phyloP scores from a whole-genome alignment of 2,797 vertebrate genomes.

The Enteromius radiatus region DNA sequence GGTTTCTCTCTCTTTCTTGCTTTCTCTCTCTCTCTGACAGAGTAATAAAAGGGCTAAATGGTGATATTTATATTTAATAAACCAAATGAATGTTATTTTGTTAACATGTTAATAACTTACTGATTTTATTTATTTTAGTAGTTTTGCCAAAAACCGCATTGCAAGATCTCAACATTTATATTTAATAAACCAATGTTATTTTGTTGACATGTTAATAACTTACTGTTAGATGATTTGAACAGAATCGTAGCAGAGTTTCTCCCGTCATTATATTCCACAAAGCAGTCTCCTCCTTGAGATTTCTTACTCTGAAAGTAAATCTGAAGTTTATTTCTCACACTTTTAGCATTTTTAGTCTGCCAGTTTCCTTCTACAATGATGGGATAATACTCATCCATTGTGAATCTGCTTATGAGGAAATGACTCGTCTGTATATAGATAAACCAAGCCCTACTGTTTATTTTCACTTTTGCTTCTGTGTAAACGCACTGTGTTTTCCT shows the following conservation, averaged over 20 bases:
- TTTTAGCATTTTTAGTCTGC: conserved; percentile 44
- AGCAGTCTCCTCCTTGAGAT: conserved; percentile 74
- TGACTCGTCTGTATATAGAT: background rate
- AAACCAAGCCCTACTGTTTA: background rate
- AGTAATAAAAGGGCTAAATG: too few relatives aligned
- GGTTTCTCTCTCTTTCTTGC: background rate
- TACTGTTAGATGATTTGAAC: conserved; percentile 69
- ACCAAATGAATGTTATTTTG: too few relatives aligned
- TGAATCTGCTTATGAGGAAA: background rate
- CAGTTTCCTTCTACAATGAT: conserved; percentile 70
- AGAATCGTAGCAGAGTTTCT: conserved; percentile 57
- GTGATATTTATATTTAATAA: too few relatives aligned
- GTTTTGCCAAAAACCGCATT: background rate
- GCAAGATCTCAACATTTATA: background rate
- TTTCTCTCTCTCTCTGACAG: background rate
- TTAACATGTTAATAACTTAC: too few relatives aligned
- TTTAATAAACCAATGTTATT: background rate
- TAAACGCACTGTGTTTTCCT: background rate
- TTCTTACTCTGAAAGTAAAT: conserved; percentile 75
- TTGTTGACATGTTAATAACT: conserved; percentile 40
- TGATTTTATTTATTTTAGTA: background rate
- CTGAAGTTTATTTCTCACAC: conserved; percentile 69
- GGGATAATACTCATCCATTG: conserved; percentile 55
- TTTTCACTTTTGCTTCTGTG: background rate
- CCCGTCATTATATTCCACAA: conserved; percentile 59